Evolutionary conservation across 2,888 invertebrate species (phyloP).

Genomic region (Isoperla grammatica): DNA sequence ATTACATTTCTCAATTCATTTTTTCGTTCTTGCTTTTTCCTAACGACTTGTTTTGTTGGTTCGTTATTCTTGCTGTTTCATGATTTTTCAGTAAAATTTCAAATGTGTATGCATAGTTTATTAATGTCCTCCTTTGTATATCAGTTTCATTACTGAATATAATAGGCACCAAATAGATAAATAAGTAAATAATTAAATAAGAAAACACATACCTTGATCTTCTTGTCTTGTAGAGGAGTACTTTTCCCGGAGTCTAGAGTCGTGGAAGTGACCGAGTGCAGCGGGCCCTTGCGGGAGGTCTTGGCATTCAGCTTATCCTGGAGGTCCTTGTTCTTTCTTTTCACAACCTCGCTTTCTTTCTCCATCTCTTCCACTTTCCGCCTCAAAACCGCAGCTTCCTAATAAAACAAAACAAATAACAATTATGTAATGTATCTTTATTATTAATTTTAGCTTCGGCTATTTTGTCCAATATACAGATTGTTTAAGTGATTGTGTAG

Average conservation of each 20-base stretch:
- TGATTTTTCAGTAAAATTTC: too few relatives aligned
- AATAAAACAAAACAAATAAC: constrained; percentile 20
- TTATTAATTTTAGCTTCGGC: too few relatives aligned
- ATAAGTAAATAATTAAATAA: not conserved
- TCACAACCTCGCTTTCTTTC: constrained; percentile 66
- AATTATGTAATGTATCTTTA: too few relatives aligned
- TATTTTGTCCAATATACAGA: too few relatives aligned
- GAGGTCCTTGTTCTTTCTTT: constrained; percentile 69
- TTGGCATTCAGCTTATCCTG: constrained; percentile 61
- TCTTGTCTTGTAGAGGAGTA: constrained; percentile 55
- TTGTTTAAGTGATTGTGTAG: too few relatives aligned
- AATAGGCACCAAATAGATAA: too few relatives aligned
- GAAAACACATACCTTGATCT: constrained; percentile 51
- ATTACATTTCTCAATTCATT: too few relatives aligned
- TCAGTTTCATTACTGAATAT: not conserved
- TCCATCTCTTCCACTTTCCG: constrained; percentile 81
- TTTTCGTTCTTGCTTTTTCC: too few relatives aligned
- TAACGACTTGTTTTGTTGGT: too few relatives aligned
- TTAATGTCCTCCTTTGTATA: too few relatives aligned
- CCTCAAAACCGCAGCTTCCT: constrained; percentile 76
- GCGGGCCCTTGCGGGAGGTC: constrained; percentile 35
- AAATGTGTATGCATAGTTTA: too few relatives aligned
- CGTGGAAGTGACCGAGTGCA: constrained; percentile 27
- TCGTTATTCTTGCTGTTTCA: too few relatives aligned
- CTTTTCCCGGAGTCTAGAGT: constrained; percentile 39